Base-by-base conservation (phyloP, 2,113 vertebrate genomes). In the Merops nubicus region DNA sequence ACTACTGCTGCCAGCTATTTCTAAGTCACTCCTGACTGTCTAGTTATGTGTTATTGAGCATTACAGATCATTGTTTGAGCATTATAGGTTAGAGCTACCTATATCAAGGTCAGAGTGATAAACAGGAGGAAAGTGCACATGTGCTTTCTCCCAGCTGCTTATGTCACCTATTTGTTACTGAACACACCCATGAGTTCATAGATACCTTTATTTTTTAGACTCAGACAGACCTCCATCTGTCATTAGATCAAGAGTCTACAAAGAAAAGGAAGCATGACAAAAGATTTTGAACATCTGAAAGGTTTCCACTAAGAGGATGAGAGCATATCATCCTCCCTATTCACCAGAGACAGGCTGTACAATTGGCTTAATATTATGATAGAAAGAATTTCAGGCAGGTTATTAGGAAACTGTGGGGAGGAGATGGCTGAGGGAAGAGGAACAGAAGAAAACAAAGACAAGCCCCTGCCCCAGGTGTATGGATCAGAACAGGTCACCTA, bases 201-300 rank as follows among this genome's bases (percentile, higher is more conserved):
- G 40, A 29, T 53, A 82, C 1, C 78, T 65, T 79, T 48, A 56
- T 54, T 69, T 87, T 92, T 80, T 12, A 40, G 64, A 76, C 36
- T 88, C 43, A 20, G 38, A 57, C 15, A 80, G 36, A 68, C 23
- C 28, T 88, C 36, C 26, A 36, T 76, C 64, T 91, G 50, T 69
- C 57, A 88, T 74, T 42, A 83, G 26, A 73, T 34, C 84, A 74
- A 42, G 6, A 60, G 65, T 22, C 62, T 50, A 12, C 15, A 51
- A 57, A 76, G 88, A 91, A 96, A 93, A 91, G 29, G 88, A 79
- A 85, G 36, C 7, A 3, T 76, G 78, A 88, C 65, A 79, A 51
- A 91, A 86, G 59, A 63, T 84, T 92, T 26, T 75, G 38, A 91
- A 85, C 63, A 78, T 36, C 34, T 77, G 56, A 96, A 91, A 81